Conservation (phyloP, 2,113 vertebrate species). For the Paradoxurus hermaphroditus region DNA sequence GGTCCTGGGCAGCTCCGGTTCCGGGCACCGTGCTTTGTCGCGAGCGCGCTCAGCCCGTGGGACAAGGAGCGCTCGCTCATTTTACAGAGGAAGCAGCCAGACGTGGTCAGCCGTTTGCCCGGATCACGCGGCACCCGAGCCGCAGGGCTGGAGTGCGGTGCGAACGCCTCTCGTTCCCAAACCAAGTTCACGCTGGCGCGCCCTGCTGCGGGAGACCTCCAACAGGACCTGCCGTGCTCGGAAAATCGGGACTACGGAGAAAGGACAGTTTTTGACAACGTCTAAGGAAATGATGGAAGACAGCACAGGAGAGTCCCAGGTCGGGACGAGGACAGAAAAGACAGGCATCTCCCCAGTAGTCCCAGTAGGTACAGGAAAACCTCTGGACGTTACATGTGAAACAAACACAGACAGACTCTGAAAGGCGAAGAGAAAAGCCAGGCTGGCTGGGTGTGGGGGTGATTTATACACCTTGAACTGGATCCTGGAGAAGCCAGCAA, state of each 20-base stretch:
- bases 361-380: not conserved
- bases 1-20: accelerated
- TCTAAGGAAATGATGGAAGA: not conserved
- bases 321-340: not conserved
- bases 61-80: not conserved
- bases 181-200: accelerated
- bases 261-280: not conserved
- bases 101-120: accelerated
- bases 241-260: not conserved
- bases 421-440: too few species aligned
- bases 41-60: accelerated
- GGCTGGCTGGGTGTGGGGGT: not conserved
- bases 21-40: accelerated
- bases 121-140: not conserved
- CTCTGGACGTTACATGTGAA: not conserved
- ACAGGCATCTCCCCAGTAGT: too few species aligned
- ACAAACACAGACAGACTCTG: not conserved
- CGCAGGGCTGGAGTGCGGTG: not conserved
- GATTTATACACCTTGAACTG: too few species aligned
- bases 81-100: not conserved
- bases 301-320: not conserved
- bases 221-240: not conserved
- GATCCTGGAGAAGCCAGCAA: not conserved
- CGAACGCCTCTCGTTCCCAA: not conserved
- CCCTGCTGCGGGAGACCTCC: too few species aligned